phyloP scores from a whole-genome alignment of 2,888 invertebrate species.

The Pyrocoelia pectoralis region DNA sequence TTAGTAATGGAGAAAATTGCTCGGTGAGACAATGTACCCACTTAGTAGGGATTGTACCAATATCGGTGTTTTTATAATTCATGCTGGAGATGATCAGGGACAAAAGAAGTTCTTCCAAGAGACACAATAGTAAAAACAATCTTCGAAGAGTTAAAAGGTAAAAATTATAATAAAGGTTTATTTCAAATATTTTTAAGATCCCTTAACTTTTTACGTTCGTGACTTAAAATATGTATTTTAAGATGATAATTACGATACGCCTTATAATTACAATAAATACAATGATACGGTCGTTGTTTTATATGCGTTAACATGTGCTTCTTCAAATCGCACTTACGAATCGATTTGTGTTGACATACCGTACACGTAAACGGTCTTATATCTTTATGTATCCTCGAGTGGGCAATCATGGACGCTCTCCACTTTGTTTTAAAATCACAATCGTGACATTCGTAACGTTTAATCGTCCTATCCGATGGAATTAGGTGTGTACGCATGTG shows the following conservation, averaged over 20 bases:
- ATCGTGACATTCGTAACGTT: constrained; percentile 2
- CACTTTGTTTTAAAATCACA: constrained; percentile 9
- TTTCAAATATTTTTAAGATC: too few relatives aligned
- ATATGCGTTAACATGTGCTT: constrained; percentile 10
- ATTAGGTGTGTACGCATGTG: constrained; percentile 18
- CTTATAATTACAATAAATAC: neutral
- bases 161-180: too few relatives aligned
- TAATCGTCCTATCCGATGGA: neutral
- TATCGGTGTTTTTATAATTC: too few relatives aligned
- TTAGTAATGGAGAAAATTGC: too few relatives aligned
- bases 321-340: neutral
- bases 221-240: neutral
- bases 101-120: too few relatives aligned
- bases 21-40: too few relatives aligned
- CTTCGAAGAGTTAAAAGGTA: too few relatives aligned
- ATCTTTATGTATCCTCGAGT: constrained; percentile 7
- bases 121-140: too few relatives aligned
- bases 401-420: neutral
- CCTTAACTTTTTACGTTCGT: too few relatives aligned
- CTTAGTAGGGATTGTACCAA: too few relatives aligned
- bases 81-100: too few relatives aligned
- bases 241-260: neutral
- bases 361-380: constrained; percentile 11
- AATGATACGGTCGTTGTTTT: constrained; percentile 1
- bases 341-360: neutral